Percentiles rank a stretch among this genome's conserved stretches.
phyloP scores from a whole-genome alignment of 2,797 vertebrate species.

The Heteromormyrus szaboi region DNA sequence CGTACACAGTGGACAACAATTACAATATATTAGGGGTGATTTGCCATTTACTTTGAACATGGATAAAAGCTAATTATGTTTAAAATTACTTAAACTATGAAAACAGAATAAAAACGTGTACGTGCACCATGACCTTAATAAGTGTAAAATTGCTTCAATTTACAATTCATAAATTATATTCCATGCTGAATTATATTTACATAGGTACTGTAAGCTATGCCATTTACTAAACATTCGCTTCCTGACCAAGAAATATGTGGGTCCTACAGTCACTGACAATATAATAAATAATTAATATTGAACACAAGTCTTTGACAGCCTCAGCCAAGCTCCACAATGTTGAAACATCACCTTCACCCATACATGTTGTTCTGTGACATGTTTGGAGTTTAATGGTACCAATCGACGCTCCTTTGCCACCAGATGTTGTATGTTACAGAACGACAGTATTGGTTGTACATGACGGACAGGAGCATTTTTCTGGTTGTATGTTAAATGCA shows the following conservation, averaged over 20 bases:
- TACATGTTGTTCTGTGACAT: background rate
- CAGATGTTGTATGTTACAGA: background rate
- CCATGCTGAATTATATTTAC: background rate
- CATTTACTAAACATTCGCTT: background rate
- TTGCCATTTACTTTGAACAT: background rate
- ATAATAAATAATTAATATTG: background rate
- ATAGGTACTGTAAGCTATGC: background rate
- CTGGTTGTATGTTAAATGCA: background rate
- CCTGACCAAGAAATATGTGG: background rate
- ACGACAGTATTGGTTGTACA: background rate
- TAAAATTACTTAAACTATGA: background rate
- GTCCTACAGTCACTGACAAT: background rate
- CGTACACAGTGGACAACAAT: background rate
- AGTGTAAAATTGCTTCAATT: constrained; percentile 2
- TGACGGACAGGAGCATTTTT: background rate
- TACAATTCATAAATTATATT: constrained; percentile 12
- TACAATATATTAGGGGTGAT: background rate
- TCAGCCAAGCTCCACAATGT: background rate
- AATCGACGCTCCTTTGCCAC: background rate
- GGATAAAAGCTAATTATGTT: background rate
- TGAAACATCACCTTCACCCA: background rate
- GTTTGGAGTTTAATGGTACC: background rate
- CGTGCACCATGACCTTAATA: background rate
- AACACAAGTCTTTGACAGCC: background rate
- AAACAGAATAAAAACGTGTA: background rate